Conservation (phyloP, 2,113 vertebrate genomes). For the Cathartes aura region DNA sequence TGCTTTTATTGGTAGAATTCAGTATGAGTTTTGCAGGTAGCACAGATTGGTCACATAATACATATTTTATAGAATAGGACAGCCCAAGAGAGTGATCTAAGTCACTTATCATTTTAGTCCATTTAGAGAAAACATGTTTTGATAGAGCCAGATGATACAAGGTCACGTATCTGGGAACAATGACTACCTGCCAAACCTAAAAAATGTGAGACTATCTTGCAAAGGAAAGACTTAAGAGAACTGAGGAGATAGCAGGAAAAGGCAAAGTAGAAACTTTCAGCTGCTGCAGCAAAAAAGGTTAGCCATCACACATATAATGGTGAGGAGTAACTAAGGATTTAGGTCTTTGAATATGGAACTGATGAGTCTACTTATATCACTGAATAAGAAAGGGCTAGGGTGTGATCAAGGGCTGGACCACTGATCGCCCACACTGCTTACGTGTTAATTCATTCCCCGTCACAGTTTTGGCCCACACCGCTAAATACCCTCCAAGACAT, state of each 20-base stretch:
- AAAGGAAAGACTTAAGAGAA: not conserved
- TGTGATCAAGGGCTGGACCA: not conserved
- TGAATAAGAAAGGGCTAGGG: not conserved
- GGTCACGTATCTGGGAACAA: not conserved
- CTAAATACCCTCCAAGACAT: not conserved
- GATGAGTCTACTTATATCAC: not conserved
- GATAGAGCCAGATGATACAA: not conserved
- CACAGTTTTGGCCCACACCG: not conserved
- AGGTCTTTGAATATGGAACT: not conserved
- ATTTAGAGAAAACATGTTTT: not conserved
- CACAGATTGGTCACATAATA: not conserved
- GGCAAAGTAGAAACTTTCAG: not conserved
- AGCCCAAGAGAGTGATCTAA: not conserved
- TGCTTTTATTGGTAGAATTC: not conserved
- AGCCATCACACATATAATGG: not conserved
- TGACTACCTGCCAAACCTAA: not conserved
- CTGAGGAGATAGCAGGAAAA: not conserved
- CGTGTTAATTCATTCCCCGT: accelerated
- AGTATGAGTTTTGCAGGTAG: not conserved
- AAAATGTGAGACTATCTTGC: not conserved
- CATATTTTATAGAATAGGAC: not conserved
- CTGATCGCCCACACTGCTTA: accelerated
- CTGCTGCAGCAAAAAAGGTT: not conserved
- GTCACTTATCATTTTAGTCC: not conserved
- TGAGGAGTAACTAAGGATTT: not conserved